A percentile compares a stretch with the other conserved stretches of the same genome.
These are phyloP conservation scores for Calameuta filiformis DNA, from an alignment of 2,888 invertebrate genomes.

Conservation along the genomic window DNA sequence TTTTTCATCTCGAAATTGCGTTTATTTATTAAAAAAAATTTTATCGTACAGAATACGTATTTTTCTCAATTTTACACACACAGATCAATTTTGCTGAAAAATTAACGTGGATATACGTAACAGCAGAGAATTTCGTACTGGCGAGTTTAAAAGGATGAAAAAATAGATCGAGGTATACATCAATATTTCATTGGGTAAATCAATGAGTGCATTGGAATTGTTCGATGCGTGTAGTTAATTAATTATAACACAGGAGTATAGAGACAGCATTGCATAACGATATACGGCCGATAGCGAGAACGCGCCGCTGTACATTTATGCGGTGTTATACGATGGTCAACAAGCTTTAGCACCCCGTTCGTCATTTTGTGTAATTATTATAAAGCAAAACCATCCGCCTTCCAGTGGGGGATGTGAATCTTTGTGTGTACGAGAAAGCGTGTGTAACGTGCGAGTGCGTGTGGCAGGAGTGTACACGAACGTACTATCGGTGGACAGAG, in stretches of 20 bases:
- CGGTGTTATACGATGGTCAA: conserved; percentile 26
- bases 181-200: background rate
- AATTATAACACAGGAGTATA: background rate
- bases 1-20: too few species aligned
- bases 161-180: background rate
- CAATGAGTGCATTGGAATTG: background rate
- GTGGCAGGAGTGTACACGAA: conserved; percentile 21
- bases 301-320: conserved; percentile 22
- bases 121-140: background rate
- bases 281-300: background rate
- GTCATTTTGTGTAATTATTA: conserved; percentile 41
- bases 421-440: conserved; percentile 7
- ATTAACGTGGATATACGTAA: background rate
- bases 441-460: conserved; percentile 22
- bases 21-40: background rate
- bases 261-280: background rate
- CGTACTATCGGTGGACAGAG: conserved; percentile 18
- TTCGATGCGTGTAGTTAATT: background rate
- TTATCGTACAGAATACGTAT: background rate
- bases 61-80: background rate
- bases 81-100: background rate
- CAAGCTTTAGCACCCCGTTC: conserved; percentile 34
- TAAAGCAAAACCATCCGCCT: conserved; percentile 35
- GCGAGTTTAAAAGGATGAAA: background rate
- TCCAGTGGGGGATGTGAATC: background rate